Conservation (phyloP, 2,113 vertebrate species). For the Nibea albiflora region DNA sequence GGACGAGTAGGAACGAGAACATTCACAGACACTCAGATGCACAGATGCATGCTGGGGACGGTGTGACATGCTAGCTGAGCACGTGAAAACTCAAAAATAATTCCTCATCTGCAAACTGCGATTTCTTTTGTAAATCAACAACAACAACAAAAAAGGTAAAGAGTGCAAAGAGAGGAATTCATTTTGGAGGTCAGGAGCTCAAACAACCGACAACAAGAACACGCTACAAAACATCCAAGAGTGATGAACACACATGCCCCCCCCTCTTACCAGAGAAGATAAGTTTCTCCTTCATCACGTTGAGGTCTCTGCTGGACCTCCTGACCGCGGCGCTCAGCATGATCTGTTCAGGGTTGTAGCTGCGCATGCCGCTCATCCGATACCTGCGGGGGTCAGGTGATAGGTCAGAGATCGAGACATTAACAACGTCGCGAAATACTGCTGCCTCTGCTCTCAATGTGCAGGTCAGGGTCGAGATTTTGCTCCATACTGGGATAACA, state of each 20-base stretch:
- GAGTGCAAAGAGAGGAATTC: not conserved
- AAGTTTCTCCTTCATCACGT: constrained; percentile 99
- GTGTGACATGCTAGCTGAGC: constrained; percentile 43
- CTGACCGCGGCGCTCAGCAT: constrained; percentile 94
- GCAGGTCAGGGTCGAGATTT: not conserved
- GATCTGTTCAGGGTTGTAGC: constrained; percentile 98
- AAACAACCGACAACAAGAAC: constrained; percentile 3
- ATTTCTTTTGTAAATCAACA: not conserved
- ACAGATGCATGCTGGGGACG: constrained; percentile 74
- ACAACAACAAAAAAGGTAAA: not conserved
- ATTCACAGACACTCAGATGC: constrained; percentile 69
- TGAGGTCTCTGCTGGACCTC: constrained; percentile 92
- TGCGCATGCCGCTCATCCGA: constrained; percentile 91
- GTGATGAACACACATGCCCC: not conserved
- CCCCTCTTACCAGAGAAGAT: constrained; percentile 93
- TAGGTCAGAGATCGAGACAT: constrained; percentile 25
- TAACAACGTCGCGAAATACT: not conserved
- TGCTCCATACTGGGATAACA: too few relatives aligned
- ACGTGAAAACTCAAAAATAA: constrained; percentile 22
- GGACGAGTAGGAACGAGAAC: constrained; percentile 67
- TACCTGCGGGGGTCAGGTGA: constrained; percentile 85
- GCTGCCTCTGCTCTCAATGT: constrained; percentile 20
- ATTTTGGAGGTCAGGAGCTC: constrained; percentile 28
- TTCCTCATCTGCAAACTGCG: not conserved
- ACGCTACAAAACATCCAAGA: not conserved